Evolutionary conservation across 2,797 vertebrate genomes (phyloP).

Genomic region (Macropus fuliginosus): DNA sequence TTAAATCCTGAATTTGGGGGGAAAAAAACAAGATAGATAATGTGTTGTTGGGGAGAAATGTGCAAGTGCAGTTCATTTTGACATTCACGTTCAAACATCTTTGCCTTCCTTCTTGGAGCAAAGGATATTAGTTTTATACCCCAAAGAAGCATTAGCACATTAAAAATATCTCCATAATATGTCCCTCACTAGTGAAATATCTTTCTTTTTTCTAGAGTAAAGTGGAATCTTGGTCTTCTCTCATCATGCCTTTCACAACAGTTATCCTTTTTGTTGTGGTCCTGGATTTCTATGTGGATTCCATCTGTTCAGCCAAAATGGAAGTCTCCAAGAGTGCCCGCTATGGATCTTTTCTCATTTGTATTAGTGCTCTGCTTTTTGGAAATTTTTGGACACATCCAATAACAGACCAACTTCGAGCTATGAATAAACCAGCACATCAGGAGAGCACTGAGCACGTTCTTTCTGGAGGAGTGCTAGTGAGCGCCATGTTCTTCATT

Average conservation of each 20-base stretch:
- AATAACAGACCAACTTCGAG: slow-evolving; percentile 93
- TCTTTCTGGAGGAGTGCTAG: slow-evolving; percentile 96
- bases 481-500: slow-evolving; percentile 96
- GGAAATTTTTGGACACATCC: slow-evolving; percentile 98
- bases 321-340: slow-evolving; percentile 91
- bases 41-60: not conserved
- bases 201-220: slow-evolving; percentile 90
- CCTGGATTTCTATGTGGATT: slow-evolving; percentile 98
- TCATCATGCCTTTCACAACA: slow-evolving; percentile 92
- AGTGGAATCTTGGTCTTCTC: slow-evolving; percentile 95
- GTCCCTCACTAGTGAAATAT: slow-evolving; percentile 34
- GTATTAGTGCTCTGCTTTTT: slow-evolving; percentile 92
- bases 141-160: slow-evolving; percentile 30
- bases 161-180: slow-evolving; percentile 49
- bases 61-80: slow-evolving; percentile 18
- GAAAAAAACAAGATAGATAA: not conserved
- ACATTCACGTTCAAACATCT: slow-evolving; percentile 35
- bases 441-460: slow-evolving; percentile 94
- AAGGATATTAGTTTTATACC: not conserved
- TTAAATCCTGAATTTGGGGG: not conserved
- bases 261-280: slow-evolving; percentile 95
- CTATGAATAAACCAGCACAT: slow-evolving; percentile 89
- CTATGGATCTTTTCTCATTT: slow-evolving; percentile 90
- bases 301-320: slow-evolving; percentile 94
- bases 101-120: not conserved